Evolutionary conservation across 2,797 vertebrate species (phyloP).

Genomic region (Kryptopterus vitreolus): DNA sequence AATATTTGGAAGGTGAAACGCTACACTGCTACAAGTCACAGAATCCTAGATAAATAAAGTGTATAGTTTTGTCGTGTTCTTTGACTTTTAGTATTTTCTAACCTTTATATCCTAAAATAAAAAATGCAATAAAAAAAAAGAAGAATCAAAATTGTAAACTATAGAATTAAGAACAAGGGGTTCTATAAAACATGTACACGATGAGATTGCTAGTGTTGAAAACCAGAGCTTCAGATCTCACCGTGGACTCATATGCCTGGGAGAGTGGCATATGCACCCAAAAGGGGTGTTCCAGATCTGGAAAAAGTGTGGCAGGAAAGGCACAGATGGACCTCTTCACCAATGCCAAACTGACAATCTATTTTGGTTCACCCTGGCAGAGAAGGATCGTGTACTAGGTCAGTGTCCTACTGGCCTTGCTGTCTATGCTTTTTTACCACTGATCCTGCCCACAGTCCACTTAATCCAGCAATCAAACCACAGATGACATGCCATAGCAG

Average conservation of each 20-base stretch:
- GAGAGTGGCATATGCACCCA: conserved; percentile 13
- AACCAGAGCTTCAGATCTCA: not conserved
- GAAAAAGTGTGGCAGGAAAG: not conserved
- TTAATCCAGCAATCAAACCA: not conserved
- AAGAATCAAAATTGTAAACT: not conserved
- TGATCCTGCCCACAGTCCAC: not conserved
- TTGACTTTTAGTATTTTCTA: not conserved
- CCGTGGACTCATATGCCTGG: not conserved
- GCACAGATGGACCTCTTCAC: conserved; percentile 11
- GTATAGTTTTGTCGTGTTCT: not conserved
- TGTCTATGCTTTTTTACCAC: not conserved
- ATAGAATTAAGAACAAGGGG: not conserved
- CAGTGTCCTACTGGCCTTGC: not conserved
- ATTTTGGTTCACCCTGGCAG: conserved; percentile 7
- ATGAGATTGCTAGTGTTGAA: not conserved
- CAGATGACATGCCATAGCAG: not conserved
- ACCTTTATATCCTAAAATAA: too few species aligned
- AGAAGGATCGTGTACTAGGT: not conserved
- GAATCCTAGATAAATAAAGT: not conserved
- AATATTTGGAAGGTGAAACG: not conserved
- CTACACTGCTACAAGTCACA: not conserved
- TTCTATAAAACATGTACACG: conserved; percentile 1
- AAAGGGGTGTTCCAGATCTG: conserved; percentile 1
- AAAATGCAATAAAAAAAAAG: too few species aligned
- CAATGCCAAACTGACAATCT: conserved; percentile 10